Evolutionary conservation across 2,888 invertebrate genomes (phyloP).

Genomic region (Tridacna gigas): DNA sequence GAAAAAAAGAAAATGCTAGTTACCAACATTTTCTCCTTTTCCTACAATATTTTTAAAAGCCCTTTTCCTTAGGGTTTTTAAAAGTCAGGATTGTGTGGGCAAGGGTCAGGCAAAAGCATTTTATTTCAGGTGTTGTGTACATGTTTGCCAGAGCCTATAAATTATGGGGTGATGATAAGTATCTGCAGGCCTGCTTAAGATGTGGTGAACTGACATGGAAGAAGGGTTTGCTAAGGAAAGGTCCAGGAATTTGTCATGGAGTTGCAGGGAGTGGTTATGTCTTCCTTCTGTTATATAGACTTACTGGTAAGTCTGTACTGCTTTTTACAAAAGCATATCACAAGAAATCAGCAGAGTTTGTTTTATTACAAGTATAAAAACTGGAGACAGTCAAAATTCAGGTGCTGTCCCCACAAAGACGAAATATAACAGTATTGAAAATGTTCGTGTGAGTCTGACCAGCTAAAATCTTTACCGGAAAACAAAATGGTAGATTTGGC

Average conservation of each 20-base stretch:
- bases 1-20: not conserved
- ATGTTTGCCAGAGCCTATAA: slow-evolving; percentile 92
- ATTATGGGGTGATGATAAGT: slow-evolving; percentile 90
- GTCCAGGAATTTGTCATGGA: slow-evolving; percentile 96
- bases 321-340: no score
- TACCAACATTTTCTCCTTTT: not conserved
- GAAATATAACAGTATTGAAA: no score
- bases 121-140: slow-evolving; percentile 89
- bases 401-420: no score
- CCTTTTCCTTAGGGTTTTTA: no score
- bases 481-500: no score
- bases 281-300: slow-evolving; percentile 88
- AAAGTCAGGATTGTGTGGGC: no score
- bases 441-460: no score
- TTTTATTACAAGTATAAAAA: no score
- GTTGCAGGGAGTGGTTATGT: slow-evolving; percentile 84
- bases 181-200: slow-evolving; percentile 89
- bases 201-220: slow-evolving; percentile 93
- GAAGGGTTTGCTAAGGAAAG: slow-evolving; percentile 93
- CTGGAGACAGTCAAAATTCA: no score
- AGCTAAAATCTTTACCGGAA: no score
- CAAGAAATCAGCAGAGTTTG: no score
- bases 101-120: not conserved
- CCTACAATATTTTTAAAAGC: not conserved
- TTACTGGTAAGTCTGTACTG: slow-evolving; percentile 88